Evolutionary conservation across 2,888 invertebrate genomes (phyloP).

Genomic region (Aphidoletes aphidimyza): DNA sequence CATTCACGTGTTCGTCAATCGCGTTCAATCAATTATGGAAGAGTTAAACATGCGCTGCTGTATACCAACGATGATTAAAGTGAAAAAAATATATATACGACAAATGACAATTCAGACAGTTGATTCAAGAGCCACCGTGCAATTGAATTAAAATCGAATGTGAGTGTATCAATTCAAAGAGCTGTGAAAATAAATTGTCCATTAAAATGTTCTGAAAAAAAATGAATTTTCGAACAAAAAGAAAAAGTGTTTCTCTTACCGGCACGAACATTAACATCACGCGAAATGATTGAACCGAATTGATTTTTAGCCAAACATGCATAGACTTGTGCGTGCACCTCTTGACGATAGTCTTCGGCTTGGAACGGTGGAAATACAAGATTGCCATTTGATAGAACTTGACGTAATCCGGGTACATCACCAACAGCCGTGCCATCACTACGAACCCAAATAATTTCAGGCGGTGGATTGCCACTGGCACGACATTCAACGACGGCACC

Average conservation of each 20-base stretch:
- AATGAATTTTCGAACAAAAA: slow-evolving; percentile 54
- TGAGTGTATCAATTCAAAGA: not conserved
- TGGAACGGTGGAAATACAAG: slow-evolving; percentile 94
- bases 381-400: slow-evolving; percentile 90
- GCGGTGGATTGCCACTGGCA: slow-evolving; percentile 88
- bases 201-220: slow-evolving; percentile 17
- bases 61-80: not conserved
- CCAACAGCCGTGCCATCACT: slow-evolving; percentile 91
- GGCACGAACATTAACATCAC: slow-evolving; percentile 93
- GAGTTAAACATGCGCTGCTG: not conserved
- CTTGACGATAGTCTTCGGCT: slow-evolving; percentile 91
- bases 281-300: slow-evolving; percentile 89
- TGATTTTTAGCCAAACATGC: slow-evolving; percentile 90
- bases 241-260: slow-evolving; percentile 73
- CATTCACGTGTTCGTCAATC: slow-evolving; percentile 30
- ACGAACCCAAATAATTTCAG: slow-evolving; percentile 93
- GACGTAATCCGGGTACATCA: slow-evolving; percentile 87
- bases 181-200: not conserved
- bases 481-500: slow-evolving; percentile 93
- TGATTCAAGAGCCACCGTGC: not conserved
- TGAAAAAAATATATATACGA: not conserved
- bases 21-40: slow-evolving; percentile 46
- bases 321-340: slow-evolving; percentile 94
- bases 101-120: not conserved
- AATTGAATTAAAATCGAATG: not conserved